A percentile compares a stretch with the other conserved stretches of the same genome.
phyloP scores from a whole-genome alignment of 2,888 invertebrate genomes.

The Panopea generosa region DNA sequence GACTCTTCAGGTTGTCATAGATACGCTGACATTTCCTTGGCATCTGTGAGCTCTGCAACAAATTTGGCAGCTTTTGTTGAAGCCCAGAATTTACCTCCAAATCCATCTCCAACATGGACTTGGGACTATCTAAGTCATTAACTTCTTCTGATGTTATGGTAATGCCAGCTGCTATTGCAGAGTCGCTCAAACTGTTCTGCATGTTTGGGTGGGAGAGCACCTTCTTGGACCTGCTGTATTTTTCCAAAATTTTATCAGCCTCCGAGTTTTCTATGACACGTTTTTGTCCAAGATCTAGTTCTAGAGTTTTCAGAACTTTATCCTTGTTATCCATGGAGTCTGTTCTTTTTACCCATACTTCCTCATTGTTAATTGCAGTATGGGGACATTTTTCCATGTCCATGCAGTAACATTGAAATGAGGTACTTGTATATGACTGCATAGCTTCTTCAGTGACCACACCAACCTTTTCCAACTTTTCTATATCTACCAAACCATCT shows the following conservation, averaged over 20 bases:
- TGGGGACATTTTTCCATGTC: slow-evolving; percentile 14
- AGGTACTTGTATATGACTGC: not conserved
- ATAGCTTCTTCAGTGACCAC: no score
- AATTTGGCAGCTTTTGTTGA: slow-evolving; percentile 61
- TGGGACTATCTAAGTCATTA: slow-evolving; percentile 32
- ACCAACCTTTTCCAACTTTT: no score
- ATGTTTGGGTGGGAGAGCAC: slow-evolving; percentile 69
- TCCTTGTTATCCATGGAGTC: not conserved
- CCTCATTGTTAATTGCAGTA: slow-evolving; percentile 1
- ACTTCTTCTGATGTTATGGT: slow-evolving; percentile 36
- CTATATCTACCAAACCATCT: not conserved
- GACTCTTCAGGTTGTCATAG: slow-evolving; percentile 72
- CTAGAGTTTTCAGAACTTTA: slow-evolving; percentile 5
- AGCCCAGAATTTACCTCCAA: slow-evolving; percentile 48
- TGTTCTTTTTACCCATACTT: not conserved
- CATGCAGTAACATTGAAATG: slow-evolving; percentile 36
- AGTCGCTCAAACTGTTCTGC: slow-evolving; percentile 78
- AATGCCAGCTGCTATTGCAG: slow-evolving; percentile 54
- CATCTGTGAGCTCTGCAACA: slow-evolving; percentile 59
- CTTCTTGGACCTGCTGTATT: slow-evolving; percentile 49
- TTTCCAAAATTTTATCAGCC: slow-evolving; percentile 56
- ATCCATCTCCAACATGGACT: slow-evolving; percentile 55
- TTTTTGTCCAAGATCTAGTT: slow-evolving; percentile 29
- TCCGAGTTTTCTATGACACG: slow-evolving; percentile 53
- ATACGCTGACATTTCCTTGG: slow-evolving; percentile 74